Conservation (phyloP, 2,113 vertebrate species). For the Holacanthus passer region DNA sequence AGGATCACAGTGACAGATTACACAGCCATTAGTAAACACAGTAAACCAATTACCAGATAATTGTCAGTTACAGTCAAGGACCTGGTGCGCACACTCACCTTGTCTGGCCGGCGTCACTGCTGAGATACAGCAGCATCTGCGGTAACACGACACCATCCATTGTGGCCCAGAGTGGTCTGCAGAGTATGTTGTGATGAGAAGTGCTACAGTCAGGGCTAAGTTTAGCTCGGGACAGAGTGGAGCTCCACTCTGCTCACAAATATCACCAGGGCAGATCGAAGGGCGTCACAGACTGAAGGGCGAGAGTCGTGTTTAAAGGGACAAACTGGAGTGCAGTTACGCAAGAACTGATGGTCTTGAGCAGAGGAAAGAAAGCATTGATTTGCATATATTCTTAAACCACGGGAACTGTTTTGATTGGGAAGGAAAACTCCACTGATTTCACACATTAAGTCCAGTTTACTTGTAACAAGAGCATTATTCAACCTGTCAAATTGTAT, state of each 20-base stretch:
- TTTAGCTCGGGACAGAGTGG: constrained; percentile 69
- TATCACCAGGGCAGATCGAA: constrained; percentile 47
- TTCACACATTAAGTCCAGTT: no score
- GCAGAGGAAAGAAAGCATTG: neutral
- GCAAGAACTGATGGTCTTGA: neutral
- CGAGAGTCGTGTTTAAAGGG: constrained; percentile 7
- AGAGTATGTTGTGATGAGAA: constrained; percentile 62
- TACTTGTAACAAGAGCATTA: no score
- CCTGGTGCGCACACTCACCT: constrained; percentile 64
- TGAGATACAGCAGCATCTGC: constrained; percentile 66
- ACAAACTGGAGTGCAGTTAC: neutral
- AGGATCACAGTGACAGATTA: constrained; percentile 13
- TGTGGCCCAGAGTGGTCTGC: constrained; percentile 61
- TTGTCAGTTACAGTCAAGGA: constrained; percentile 14
- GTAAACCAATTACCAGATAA: constrained; percentile 44
- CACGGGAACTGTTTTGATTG: neutral
- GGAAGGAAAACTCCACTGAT: no score
- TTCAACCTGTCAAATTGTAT: no score
- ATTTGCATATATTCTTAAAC: neutral
- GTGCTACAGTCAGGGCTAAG: constrained; percentile 70
- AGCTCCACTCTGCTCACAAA: constrained; percentile 39
- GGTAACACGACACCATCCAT: constrained; percentile 78
- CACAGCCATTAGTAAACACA: constrained; percentile 30
- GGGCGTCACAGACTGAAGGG: constrained; percentile 21
- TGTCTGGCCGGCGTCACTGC: constrained; percentile 42